Conservation (phyloP, 2,113 vertebrate genomes). For the Urocitellus parryii region DNA sequence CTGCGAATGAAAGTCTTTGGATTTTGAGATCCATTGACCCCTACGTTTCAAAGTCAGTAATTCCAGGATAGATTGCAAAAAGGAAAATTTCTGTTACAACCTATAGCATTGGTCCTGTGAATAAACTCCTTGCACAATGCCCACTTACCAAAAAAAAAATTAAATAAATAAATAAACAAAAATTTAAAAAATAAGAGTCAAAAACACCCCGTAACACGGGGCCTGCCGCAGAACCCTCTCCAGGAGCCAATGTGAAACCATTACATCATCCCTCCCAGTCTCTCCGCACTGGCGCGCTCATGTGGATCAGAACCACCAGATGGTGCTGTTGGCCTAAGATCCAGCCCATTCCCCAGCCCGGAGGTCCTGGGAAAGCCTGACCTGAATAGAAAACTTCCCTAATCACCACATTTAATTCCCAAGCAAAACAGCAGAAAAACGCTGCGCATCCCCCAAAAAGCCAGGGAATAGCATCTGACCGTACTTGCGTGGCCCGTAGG, state of each 20-base stretch:
- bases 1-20: background rate
- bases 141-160: background rate
- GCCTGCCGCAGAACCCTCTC: background rate
- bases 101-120: background rate
- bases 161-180: background rate
- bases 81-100: background rate
- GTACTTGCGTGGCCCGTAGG: background rate
- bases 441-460: slow-evolving; percentile 28
- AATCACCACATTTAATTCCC: slow-evolving; percentile 63
- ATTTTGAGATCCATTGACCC: background rate
- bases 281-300: background rate
- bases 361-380: slow-evolving; percentile 48
- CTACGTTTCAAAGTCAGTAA: background rate
- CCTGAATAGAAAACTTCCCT: slow-evolving; percentile 72
- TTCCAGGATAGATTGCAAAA: background rate
- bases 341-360: accelerated
- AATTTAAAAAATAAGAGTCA: background rate
- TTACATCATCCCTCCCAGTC: slow-evolving; percentile 38
- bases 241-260: background rate
- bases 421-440: slow-evolving; percentile 55
- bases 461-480: slow-evolving; percentile 9
- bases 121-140: background rate
- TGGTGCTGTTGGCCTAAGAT: slow-evolving; percentile 82
- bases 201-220: background rate
- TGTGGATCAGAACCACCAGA: slow-evolving; percentile 73